Evolutionary conservation across 1,140 invertebrate species (phyloP), one percentile per base, ranked within the genome.

Genomic region (Drosophila dunni): DNA sequence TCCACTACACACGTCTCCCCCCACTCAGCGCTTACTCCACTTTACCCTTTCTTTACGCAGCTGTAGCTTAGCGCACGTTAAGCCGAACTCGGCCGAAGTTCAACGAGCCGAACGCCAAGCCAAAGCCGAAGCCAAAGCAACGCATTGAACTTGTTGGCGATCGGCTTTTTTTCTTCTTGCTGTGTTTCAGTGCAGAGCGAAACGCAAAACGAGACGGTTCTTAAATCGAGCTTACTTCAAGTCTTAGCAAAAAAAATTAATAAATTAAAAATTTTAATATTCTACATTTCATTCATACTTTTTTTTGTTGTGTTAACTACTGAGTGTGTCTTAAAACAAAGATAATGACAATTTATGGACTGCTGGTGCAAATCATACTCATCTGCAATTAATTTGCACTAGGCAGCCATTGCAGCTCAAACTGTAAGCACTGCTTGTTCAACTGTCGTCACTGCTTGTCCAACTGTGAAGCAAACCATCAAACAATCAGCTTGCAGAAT

Each of bases 331-430:
- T 64, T 46, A 63, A 48, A 54, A 40, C 15, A 11, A 74, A 65
- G 15, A 81, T 62, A 65, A 88, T 88, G 83, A 88, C 83, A 75
- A 80, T 88, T 63, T 88, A 88, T 89, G 84, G 84, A 45, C 67
- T 88, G 42, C 69, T 88, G 38, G 83, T 88, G 78, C 83, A 88
- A 71, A 88, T 88, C 36, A 88, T 88, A 40, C 73, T 88, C 67
- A 74, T 88, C 76, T 88, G 83, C 36, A 83, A 88, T 64, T 88
- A 79, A 48, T 20, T 11, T 5, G 20, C 13, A 20, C 15, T 20
- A 8, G 7, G 15, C 7, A 9, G 17, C 1, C 9, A 56, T 4
- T 40, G 13, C 36, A n/a, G 20, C 36, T 40, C 8, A 34, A 56
- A 58, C 40, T 45, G 56, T 45, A n/a, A 58, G 8, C 24, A 29